Evolutionary conservation across 2,797 vertebrate genomes (phyloP), one percentile per base, ranked within the genome.

Genomic region (Aphelocoma californica): DNA sequence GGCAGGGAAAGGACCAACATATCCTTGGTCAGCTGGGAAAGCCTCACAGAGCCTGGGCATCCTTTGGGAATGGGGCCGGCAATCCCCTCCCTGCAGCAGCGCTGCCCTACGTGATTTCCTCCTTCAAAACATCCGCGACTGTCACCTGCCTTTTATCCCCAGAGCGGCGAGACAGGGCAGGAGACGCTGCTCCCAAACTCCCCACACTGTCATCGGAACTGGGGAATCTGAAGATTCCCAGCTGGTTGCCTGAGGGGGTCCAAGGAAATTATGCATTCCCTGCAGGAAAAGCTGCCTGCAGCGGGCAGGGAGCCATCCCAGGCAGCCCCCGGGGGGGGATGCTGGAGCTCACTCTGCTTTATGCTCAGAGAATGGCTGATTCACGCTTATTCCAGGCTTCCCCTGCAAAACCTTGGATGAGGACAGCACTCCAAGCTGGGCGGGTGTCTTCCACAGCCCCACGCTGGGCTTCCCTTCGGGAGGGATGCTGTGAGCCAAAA

Each of bases 361-460:
- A 34, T 72, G 83, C 77, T 90, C 38, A 1, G 58, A 79, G 88
- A 95, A 96, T 32, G 88, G 81, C 88, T 94, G 91, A 93, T 93
- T 96, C 95, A 94, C 7, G 25, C 83, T 54, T 21, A 45, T 81
- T 34, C 88, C 84, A 95, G 83, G 86, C 95, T 91, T 92, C 84
- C 88, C 81, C 72, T 67, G 82, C 66, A 90, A 74, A 96, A 80
- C 86, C 94, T 88, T 71, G 73, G 92, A 90, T 84, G 83, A 93
- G 86, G 88, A 92, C 82, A 81, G 21, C 69, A 26, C 94, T 90
- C 53, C 32, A 29, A 94, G 90, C 85, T 57, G 82, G 95, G 87
- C 67, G n/a, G 72, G 88, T 92, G 86, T 88, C 90, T 95, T 81
- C 77, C 81, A 38, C 67, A 40, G 75, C 9, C 4, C 36, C 92